Conservation (phyloP, 1,140 invertebrate species). For the Diplogasteroides magnus region DNA sequence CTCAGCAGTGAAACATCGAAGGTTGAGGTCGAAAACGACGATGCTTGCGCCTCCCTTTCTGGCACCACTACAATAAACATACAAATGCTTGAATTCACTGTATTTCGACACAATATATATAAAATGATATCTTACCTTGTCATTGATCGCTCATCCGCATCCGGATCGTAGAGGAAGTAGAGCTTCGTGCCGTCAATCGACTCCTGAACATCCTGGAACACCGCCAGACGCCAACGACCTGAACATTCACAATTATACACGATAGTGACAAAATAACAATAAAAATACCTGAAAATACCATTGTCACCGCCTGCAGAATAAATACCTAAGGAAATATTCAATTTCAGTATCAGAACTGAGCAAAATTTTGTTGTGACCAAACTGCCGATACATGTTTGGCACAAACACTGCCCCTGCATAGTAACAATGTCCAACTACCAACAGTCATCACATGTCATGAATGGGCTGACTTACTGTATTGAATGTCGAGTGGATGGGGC, state of each 20-base stretch:
- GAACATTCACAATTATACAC: neutral
- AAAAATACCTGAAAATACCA: too few relatives aligned
- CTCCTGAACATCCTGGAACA: constrained; percentile 51
- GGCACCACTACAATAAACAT: constrained; percentile 38
- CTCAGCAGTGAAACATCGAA: constrained; percentile 51
- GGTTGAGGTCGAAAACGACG: constrained; percentile 44
- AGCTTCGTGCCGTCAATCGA: constrained; percentile 47
- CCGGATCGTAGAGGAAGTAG: constrained; percentile 53
- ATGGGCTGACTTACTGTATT: neutral
- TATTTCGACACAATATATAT: neutral
- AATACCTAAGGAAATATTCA: too few relatives aligned
- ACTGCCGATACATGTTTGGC: too few relatives aligned
- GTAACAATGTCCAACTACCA: too few relatives aligned
- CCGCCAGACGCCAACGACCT: neutral
- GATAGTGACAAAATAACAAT: too few relatives aligned
- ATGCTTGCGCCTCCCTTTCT: constrained; percentile 47
- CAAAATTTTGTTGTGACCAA: too few relatives aligned
- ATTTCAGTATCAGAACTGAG: too few relatives aligned
- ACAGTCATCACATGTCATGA: too few relatives aligned
- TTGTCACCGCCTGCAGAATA: neutral
- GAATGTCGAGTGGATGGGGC: neutral
- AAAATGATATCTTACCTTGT: neutral
- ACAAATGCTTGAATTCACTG: neutral
- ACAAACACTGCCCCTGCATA: too few relatives aligned
- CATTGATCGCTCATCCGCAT: constrained; percentile 39